Conservation (phyloP, 2,797 vertebrate genomes). For the Anas flavirostris region DNA sequence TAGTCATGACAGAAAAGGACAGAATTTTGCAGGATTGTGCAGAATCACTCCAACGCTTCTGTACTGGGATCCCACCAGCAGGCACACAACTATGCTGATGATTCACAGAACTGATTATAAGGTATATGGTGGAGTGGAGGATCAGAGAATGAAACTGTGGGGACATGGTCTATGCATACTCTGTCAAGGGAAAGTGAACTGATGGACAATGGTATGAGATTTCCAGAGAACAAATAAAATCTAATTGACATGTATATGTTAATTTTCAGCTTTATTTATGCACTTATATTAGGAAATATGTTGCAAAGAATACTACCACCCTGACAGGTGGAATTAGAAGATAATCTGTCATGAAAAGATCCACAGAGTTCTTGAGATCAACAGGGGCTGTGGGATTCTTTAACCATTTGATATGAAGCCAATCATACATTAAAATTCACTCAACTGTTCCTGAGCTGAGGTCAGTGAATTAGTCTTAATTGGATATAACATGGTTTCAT, state of each 20-base stretch:
- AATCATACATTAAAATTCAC: not conserved
- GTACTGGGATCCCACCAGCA: not conserved
- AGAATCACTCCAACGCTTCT: not conserved
- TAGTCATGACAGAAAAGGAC: not conserved
- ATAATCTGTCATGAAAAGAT: not conserved
- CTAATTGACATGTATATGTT: not conserved
- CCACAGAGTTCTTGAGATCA: not conserved
- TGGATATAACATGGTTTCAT: not conserved
- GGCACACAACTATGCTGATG: not conserved
- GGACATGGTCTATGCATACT: too few species aligned
- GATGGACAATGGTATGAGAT: not conserved
- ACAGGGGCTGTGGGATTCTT: not conserved
- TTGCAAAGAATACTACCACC: not conserved
- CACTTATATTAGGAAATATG: not conserved
- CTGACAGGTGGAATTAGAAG: not conserved
- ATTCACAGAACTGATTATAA: not conserved
- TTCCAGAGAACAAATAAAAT: not conserved
- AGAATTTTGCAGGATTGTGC: not conserved
- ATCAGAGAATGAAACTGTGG: not conserved
- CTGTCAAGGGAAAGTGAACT: fast-evolving
- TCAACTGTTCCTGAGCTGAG: not conserved
- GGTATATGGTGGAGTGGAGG: fast-evolving
- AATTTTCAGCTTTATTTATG: not conserved
- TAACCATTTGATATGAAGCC: not conserved
- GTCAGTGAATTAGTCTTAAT: not conserved